phyloP scores from a whole-genome alignment of 2,113 vertebrate species.

The Proteles cristata region DNA sequence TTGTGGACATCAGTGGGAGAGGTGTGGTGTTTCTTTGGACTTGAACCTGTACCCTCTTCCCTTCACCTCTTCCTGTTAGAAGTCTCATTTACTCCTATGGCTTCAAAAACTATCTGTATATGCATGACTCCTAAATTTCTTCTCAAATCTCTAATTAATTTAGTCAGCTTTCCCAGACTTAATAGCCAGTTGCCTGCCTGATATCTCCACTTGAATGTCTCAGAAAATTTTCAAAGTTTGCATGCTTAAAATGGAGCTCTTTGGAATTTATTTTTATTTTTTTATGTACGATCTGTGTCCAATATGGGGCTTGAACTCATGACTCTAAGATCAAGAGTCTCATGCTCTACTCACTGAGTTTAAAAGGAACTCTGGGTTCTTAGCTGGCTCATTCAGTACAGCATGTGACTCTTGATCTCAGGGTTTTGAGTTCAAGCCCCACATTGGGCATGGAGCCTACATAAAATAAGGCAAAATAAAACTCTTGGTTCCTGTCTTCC shows the following conservation, averaged over 20 bases:
- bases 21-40: not conserved
- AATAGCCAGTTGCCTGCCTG: not conserved
- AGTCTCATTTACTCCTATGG: not conserved
- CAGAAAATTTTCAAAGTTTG: slow-evolving; percentile 21
- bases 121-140: not conserved
- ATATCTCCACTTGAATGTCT: slow-evolving; percentile 26
- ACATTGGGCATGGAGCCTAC: not conserved
- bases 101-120: slow-evolving; percentile 22
- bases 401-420: not conserved
- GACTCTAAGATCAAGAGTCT: not conserved
- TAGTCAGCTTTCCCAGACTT: slow-evolving; percentile 11
- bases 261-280: not conserved
- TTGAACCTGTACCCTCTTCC: not conserved
- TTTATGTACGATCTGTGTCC: not conserved
- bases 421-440: not conserved
- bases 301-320: not conserved
- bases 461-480: not conserved
- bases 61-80: not conserved
- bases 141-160: not conserved
- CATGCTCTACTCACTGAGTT: not conserved
- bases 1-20: not conserved
- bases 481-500: not conserved
- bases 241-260: slow-evolving; percentile 22
- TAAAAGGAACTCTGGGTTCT: not conserved
- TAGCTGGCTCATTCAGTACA: not conserved